Evolutionary conservation across 2,113 vertebrate species (phyloP).

Genomic region (Climacteris rufus): DNA sequence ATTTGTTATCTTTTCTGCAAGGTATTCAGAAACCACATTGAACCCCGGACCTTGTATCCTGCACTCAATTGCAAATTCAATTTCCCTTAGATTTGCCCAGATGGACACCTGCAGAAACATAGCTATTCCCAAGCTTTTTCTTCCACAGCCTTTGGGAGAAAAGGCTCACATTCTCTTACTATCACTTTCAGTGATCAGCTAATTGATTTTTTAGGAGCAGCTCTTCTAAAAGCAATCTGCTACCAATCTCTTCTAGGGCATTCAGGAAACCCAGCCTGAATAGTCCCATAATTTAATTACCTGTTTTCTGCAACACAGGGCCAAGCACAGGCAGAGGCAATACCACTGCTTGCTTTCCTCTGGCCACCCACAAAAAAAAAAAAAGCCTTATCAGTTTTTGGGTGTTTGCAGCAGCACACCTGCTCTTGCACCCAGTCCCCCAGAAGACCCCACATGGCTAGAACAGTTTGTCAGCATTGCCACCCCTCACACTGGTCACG

Average conservation of each 20-base stretch:
- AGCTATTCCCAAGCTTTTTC: background rate
- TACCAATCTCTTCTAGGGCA: background rate
- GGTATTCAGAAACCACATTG: background rate
- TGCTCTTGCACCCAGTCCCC: background rate
- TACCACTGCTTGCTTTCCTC: background rate
- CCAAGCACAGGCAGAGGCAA: background rate
- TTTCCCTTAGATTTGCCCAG: background rate
- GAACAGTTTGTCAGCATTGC: background rate
- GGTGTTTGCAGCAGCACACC: background rate
- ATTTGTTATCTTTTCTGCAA: background rate
- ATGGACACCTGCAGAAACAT: background rate
- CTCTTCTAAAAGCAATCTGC: background rate
- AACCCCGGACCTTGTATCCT: background rate
- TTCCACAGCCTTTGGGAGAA: background rate
- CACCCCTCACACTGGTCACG: background rate
- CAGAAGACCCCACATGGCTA: background rate
- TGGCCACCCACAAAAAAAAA: background rate
- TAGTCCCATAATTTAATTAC: background rate
- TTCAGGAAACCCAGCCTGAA: background rate
- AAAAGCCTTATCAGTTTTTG: background rate
- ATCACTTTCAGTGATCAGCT: background rate
- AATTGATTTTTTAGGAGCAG: background rate
- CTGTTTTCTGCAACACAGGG: background rate
- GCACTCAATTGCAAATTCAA: background rate
- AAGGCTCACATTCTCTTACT: background rate